Evolutionary conservation across 2,113 vertebrate genomes (phyloP).

Genomic region (Cyanoramphus novaezelandiae): DNA sequence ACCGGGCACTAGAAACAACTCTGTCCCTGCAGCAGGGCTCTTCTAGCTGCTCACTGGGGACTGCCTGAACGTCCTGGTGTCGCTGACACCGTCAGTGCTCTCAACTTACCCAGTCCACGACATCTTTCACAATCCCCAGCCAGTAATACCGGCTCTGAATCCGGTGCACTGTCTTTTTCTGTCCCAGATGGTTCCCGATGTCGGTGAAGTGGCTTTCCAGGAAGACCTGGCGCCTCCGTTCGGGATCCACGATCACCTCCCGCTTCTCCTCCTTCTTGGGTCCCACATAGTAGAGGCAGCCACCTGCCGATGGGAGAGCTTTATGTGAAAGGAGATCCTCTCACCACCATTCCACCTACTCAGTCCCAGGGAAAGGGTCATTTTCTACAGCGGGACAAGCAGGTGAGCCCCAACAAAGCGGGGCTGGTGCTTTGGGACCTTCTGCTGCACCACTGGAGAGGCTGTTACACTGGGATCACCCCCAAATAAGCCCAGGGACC

Average conservation of each 20-base stretch:
- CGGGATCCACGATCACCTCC: slow-evolving; percentile 86
- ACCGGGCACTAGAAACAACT: not conserved
- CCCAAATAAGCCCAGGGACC: not conserved
- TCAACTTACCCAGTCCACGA: slow-evolving; percentile 87
- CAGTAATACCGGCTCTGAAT: slow-evolving; percentile 93
- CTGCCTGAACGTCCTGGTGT: not conserved
- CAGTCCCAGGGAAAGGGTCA: not conserved
- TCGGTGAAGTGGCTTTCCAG: slow-evolving; percentile 89
- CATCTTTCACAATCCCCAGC: slow-evolving; percentile 91
- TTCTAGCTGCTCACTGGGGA: not conserved
- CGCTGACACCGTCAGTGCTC: not conserved
- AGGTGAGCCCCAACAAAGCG: too few species aligned
- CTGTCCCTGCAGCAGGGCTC: not conserved
- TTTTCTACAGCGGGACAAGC: not conserved
- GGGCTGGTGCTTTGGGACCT: not conserved
- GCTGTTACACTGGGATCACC: not conserved
- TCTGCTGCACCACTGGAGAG: not conserved
- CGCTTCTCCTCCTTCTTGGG: slow-evolving; percentile 89
- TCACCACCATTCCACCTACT: not conserved
- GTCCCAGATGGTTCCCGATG: slow-evolving; percentile 86
- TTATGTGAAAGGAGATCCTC: not conserved
- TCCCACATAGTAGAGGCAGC: slow-evolving; percentile 88
- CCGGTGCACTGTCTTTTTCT: slow-evolving; percentile 89
- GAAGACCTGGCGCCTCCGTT: slow-evolving; percentile 85
- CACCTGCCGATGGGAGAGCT: slow-evolving; percentile 60